Evolutionary conservation across 2,888 invertebrate species (phyloP).

Genomic region (Athetis lepigone): DNA sequence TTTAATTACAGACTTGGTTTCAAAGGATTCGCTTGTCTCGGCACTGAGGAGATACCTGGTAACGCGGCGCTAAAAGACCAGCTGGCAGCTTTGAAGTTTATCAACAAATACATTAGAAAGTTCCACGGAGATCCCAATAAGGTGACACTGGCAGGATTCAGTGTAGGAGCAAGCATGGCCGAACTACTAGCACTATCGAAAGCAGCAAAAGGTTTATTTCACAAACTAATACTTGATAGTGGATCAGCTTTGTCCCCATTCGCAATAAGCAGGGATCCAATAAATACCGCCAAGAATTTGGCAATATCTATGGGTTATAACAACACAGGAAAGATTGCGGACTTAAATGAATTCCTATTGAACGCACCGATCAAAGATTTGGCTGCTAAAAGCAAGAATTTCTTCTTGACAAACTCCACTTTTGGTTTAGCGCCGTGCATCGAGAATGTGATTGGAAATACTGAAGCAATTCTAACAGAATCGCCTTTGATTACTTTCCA

Average conservation of each 20-base stretch:
- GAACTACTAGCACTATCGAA: slow-evolving; percentile 80
- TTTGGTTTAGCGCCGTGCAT: slow-evolving; percentile 86
- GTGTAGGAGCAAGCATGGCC: slow-evolving; percentile 92
- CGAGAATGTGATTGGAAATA: slow-evolving; percentile 74
- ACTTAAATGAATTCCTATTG: slow-evolving; percentile 82
- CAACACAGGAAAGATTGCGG: slow-evolving; percentile 76
- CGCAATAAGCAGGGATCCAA: slow-evolving; percentile 81
- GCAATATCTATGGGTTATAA: slow-evolving; percentile 82
- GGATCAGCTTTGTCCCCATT: slow-evolving; percentile 84
- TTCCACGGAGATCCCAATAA: slow-evolving; percentile 95
- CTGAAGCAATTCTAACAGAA: slow-evolving; percentile 80
- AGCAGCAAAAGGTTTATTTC: slow-evolving; percentile 77
- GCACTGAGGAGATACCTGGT: slow-evolving; percentile 92
- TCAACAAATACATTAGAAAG: slow-evolving; percentile 93
- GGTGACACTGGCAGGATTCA: slow-evolving; percentile 95
- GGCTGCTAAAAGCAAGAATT: slow-evolving; percentile 78
- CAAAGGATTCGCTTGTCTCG: slow-evolving; percentile 92
- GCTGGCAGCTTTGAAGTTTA: slow-evolving; percentile 94
- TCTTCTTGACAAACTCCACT: slow-evolving; percentile 82
- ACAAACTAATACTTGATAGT: slow-evolving; percentile 84
- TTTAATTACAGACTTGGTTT: slow-evolving; percentile 93
- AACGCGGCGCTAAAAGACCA: slow-evolving; percentile 97
- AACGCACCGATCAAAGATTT: slow-evolving; percentile 72
- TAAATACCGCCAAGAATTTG: slow-evolving; percentile 81
- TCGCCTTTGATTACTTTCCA: slow-evolving; percentile 80